Percentiles rank a stretch among this genome's conserved stretches.
These are phyloP conservation scores for Antheraea assamensis DNA, from an alignment of 2,888 invertebrate genomes.

Conservation along the genomic window DNA sequence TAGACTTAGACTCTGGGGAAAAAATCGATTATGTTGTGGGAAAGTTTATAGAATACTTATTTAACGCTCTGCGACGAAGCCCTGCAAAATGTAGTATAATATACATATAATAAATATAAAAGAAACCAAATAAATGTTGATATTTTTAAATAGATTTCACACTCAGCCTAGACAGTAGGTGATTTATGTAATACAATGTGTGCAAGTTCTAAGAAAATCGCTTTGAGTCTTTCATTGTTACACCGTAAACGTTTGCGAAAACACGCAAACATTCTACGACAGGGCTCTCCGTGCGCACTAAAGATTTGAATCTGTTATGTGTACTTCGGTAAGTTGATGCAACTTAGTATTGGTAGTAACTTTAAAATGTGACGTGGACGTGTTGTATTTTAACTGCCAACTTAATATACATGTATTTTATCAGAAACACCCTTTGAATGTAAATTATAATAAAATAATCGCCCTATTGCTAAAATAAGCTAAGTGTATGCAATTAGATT, in stretches of 20 bases:
- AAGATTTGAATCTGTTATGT: not conserved
- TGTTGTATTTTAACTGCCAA: not conserved
- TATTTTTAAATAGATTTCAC: not conserved
- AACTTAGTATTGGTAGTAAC: not conserved
- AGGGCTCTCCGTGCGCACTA: slow-evolving; percentile 56
- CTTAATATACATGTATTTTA: not conserved
- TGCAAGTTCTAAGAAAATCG: slow-evolving; percentile 1
- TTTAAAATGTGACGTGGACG: not conserved
- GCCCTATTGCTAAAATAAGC: not conserved
- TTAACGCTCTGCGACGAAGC: no score
- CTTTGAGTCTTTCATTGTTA: slow-evolving; percentile 1
- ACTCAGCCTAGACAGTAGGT: not conserved
- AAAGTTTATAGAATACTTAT: no score
- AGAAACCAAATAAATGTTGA: not conserved
- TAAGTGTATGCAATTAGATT: not conserved
- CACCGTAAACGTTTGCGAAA: slow-evolving; percentile 62
- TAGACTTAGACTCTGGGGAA: no score
- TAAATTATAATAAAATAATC: not conserved
- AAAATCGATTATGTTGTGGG: no score
- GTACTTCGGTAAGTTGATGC: not conserved
- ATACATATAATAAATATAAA: not conserved
- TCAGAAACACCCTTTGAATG: not conserved
- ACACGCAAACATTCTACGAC: slow-evolving; percentile 64
- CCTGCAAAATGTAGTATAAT: no score
- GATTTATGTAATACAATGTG: not conserved